Conservation (phyloP, 1,140 invertebrate genomes). For the Thaumetopoea pityocampa region DNA sequence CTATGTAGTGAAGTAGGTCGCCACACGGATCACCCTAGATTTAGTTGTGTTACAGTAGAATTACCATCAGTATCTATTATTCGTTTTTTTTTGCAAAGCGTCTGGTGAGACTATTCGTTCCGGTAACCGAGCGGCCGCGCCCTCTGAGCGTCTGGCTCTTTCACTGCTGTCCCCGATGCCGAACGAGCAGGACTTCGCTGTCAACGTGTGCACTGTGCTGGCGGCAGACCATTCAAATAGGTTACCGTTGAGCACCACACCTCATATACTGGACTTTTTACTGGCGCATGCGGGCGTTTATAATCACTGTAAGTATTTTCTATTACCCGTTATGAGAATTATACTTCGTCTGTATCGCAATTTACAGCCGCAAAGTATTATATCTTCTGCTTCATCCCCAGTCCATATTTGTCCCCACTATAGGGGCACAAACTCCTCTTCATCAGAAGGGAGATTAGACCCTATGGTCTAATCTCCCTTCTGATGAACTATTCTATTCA, state of each 20-base stretch:
- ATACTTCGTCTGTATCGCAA: too few relatives aligned
- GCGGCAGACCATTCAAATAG: conserved; percentile 95
- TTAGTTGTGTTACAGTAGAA: conserved; percentile 7
- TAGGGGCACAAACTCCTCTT: too few relatives aligned
- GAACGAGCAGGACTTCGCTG: conserved; percentile 98
- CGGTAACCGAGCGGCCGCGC: conserved; percentile 79
- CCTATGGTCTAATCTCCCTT: too few relatives aligned
- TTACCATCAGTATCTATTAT: conserved; percentile 24
- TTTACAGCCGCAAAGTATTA: too few relatives aligned
- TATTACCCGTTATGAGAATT: too few relatives aligned
- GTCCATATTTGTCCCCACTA: too few relatives aligned
- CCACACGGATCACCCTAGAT: not conserved
- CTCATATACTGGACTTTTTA: conserved; percentile 90
- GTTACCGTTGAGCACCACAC: conserved; percentile 88
- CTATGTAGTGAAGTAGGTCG: too few relatives aligned
- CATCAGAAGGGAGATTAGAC: too few relatives aligned
- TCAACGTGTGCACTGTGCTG: conserved; percentile 96
- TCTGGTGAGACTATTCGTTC: conserved; percentile 90
- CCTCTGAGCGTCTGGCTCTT: conserved; percentile 90
- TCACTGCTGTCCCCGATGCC: conserved; percentile 95
- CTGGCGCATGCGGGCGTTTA: conserved; percentile 96
- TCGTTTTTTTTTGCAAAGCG: too few relatives aligned
- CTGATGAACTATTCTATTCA: too few relatives aligned
- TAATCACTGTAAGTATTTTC: conserved; percentile 83
- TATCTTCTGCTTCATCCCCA: too few relatives aligned